Percentiles rank a stretch among this genome's conserved stretches.
Conservation (phyloP, 1,140 invertebrate species). For the Drosophila eugracilis region DNA sequence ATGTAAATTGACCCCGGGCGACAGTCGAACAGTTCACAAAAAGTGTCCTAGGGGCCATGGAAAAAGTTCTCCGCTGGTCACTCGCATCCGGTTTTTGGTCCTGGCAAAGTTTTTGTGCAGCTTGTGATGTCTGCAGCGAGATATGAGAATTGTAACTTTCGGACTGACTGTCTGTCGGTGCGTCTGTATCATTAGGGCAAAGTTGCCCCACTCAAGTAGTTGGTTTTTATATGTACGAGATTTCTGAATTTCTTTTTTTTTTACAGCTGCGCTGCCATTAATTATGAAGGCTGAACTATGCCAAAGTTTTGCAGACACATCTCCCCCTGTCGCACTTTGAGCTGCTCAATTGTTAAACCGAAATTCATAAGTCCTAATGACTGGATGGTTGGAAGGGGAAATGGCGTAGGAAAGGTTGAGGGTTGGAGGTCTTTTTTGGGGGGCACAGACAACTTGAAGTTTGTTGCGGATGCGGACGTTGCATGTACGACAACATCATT, state of each 20-base stretch:
- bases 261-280: slow-evolving; percentile 29
- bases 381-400: background rate
- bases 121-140: slow-evolving; percentile 50
- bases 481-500: slow-evolving; percentile 72
- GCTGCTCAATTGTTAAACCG: slow-evolving; percentile 51
- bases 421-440: slow-evolving; percentile 1
- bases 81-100: slow-evolving; percentile 49
- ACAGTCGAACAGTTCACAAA: slow-evolving; percentile 41
- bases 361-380: slow-evolving; percentile 55
- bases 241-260: background rate
- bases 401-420: no score
- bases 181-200: slow-evolving; percentile 46
- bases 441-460: slow-evolving; percentile 51
- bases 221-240: slow-evolving; percentile 31
- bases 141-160: slow-evolving; percentile 55
- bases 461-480: slow-evolving; percentile 64
- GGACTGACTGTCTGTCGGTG: slow-evolving; percentile 25
- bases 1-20: slow-evolving; percentile 51
- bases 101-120: slow-evolving; percentile 44
- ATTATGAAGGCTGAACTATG: slow-evolving; percentile 56
- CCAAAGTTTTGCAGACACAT: slow-evolving; percentile 38
- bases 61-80: slow-evolving; percentile 51
- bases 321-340: background rate
- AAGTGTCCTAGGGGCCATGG: slow-evolving; percentile 45
- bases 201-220: slow-evolving; percentile 52